Evolutionary conservation across 2,888 invertebrate species (phyloP), one percentile per base, ranked within the genome.

Genomic region (Cremastinae sp.): DNA sequence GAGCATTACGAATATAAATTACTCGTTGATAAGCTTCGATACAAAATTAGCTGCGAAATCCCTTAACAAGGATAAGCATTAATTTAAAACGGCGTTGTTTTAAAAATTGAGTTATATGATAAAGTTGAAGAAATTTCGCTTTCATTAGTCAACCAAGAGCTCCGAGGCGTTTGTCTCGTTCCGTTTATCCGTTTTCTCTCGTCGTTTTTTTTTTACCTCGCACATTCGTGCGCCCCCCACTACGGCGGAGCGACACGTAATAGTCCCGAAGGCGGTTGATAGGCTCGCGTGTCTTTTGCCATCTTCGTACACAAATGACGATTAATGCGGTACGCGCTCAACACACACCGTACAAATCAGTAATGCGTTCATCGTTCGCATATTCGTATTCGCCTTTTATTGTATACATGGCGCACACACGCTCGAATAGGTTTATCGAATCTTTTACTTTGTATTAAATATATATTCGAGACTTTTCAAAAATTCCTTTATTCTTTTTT

Each of bases 241-340:
- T 2, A 16, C n/a, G 36, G 14, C 34, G 56, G 28, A 36, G 12
- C 34, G 12, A 16, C 41, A 28, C 41, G 36, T 61, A 61, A 74
- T 62, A 41, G 28, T 28, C 54, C 28, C 54, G 47, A 61, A 70
- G 70, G 75, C 59, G 34, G 61, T 43, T 54, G 16, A 71, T 75
- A 61, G 38, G 58, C 16, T 38, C 47, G 75, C 61, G 61, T 54
- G 74, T 53, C 28, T 56, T 71, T 22, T 47, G 53, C 58, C 43
- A 38, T 43, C 12, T 12, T 38, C 34, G 47, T 71, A 75, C 5
- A 28, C 71, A 71, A 75, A 71, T 75, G 61, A 66, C 65, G 75
- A 75, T 75, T 75, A 75, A 75, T 71, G 28, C 28, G 61, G 61
- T 36, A 18, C 66, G 75, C 36, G 54, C 66, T 22, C 51, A 75